Percentiles rank a stretch among this genome's conserved stretches.
Conservation (phyloP, 2,888 invertebrate species). For the Callosobruchus maculatus region DNA sequence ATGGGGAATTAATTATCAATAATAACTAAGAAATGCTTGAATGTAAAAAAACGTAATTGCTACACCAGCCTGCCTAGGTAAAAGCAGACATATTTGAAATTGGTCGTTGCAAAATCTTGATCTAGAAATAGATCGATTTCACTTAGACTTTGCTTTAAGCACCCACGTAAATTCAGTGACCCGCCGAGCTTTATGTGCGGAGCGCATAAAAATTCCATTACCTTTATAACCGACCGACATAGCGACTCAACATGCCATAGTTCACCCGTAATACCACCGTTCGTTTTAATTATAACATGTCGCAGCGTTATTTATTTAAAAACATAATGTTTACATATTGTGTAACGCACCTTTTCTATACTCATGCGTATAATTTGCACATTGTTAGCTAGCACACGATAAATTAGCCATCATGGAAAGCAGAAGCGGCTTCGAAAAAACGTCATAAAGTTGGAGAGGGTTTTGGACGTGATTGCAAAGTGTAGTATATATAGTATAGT, state of each 20-base stretch:
- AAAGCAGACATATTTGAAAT: no score
- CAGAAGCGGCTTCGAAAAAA: not conserved
- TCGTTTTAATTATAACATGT: slow-evolving; percentile 35
- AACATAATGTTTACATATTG: slow-evolving; percentile 24
- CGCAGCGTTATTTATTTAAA: slow-evolving; percentile 29
- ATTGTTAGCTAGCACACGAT: slow-evolving; percentile 2
- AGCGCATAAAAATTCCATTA: not conserved
- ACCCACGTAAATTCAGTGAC: not conserved
- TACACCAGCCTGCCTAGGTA: no score
- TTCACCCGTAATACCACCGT: slow-evolving; percentile 25
- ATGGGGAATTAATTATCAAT: no score
- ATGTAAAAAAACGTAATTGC: no score
- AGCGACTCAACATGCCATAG: slow-evolving; percentile 14
- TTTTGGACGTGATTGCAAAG: no score
- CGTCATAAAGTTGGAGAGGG: no score
- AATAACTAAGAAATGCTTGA: no score
- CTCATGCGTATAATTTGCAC: slow-evolving; percentile 21
- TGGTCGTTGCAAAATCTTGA: no score
- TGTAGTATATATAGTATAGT: no score
- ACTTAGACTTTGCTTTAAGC: not conserved
- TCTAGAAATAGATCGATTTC: not conserved
- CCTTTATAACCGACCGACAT: not conserved
- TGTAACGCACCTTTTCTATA: slow-evolving; percentile 20
- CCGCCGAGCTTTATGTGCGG: not conserved
- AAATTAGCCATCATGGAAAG: not conserved